Conservation (phyloP, 2,113 vertebrate species). For the Hystrix cristata region DNA sequence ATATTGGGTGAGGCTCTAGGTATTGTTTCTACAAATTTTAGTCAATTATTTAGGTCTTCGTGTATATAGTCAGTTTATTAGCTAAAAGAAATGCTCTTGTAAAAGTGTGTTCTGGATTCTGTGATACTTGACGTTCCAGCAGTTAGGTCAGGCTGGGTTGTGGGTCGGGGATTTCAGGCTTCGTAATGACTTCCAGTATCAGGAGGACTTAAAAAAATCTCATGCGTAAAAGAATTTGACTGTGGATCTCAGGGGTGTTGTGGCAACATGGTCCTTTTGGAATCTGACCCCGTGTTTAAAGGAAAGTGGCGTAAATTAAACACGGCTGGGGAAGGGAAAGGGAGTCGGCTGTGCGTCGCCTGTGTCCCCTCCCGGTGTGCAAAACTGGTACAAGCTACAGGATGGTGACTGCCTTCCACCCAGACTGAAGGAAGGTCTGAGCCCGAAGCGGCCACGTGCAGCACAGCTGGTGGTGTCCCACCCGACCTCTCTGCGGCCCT, state of each 20-base stretch:
- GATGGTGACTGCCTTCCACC: no score
- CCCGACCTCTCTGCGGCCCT: background rate
- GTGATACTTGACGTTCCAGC: background rate
- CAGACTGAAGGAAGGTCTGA: background rate
- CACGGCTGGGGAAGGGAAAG: background rate
- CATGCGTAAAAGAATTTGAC: background rate
- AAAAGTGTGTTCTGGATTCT: conserved; percentile 2
- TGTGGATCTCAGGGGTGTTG: background rate
- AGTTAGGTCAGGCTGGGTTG: background rate
- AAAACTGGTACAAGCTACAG: background rate
- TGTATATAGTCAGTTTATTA: background rate
- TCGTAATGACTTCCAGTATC: background rate
- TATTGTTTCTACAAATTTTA: background rate
- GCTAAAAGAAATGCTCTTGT: background rate
- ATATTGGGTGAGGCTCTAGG: background rate
- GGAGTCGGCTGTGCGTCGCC: background rate
- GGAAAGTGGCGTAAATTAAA: background rate
- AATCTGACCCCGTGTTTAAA: background rate
- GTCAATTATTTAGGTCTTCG: background rate
- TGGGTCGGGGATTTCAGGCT: background rate
- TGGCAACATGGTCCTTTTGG: background rate
- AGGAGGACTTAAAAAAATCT: conserved; percentile 51
- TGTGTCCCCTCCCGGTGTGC: no score
- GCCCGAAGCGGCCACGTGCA: no score
- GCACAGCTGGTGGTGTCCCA: background rate